These are phyloP conservation scores for Leucosticte australis DNA, from an alignment of 2,113 vertebrate genomes.

Conservation along the genomic window DNA sequence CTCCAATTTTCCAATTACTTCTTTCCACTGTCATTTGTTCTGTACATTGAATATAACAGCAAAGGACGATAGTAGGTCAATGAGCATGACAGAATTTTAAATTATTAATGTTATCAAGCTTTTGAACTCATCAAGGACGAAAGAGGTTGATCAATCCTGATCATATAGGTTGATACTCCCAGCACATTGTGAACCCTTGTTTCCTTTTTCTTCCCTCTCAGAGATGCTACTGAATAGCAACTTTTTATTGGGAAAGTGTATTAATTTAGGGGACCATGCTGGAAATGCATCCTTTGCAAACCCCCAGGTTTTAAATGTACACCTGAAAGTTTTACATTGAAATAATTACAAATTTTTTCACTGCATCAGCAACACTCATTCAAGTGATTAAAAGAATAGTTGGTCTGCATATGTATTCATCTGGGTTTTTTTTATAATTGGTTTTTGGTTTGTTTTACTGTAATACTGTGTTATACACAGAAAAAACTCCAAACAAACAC, in stretches of 20 bases:
- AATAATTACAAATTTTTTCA: background rate
- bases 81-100: background rate
- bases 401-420: background rate
- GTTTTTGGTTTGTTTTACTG: background rate
- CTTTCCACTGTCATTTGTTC: background rate
- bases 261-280: background rate
- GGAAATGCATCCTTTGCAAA: background rate
- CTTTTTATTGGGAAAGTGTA: background rate
- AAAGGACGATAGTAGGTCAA: background rate
- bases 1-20: background rate
- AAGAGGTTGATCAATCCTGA: background rate
- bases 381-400: background rate
- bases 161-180: background rate
- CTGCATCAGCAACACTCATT: background rate
- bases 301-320: accelerated
- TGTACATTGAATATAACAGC: background rate
- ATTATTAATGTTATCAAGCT: background rate
- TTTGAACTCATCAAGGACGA: background rate
- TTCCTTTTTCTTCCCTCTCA: background rate
- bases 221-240: background rate
- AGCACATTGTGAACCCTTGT: background rate
- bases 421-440: background rate
- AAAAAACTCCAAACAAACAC: background rate
- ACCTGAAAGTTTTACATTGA: background rate
- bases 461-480: background rate